Conservation (phyloP, 2,113 vertebrate genomes). For the Osmerus mordax region DNA sequence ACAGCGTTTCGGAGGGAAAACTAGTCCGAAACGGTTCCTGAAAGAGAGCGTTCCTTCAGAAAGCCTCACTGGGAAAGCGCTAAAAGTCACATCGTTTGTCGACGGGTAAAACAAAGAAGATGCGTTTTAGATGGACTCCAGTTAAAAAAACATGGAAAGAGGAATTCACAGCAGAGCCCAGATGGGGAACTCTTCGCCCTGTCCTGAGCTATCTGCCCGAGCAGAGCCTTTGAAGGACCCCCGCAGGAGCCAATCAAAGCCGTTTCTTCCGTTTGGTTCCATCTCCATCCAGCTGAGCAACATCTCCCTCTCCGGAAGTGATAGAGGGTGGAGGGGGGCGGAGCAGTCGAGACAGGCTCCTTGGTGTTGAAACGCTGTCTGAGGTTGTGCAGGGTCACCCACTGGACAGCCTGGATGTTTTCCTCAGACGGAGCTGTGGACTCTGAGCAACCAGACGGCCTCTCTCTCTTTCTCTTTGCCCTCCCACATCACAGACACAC, state of each 20-base stretch:
- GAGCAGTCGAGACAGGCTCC: conserved; percentile 31
- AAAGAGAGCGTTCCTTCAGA: neutral
- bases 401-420: conserved; percentile 17
- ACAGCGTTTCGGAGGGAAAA: neutral
- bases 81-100: neutral
- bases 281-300: conserved; percentile 48
- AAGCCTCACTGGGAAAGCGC: neutral
- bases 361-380: conserved; percentile 61
- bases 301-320: conserved; percentile 55
- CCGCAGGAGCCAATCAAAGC: conserved; percentile 18
- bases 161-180: too few relatives aligned
- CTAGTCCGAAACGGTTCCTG: neutral
- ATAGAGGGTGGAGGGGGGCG: conserved; percentile 47
- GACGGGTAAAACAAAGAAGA: neutral
- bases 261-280: conserved; percentile 44
- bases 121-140: neutral
- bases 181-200: too few relatives aligned
- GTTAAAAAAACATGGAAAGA: conserved; percentile 2
- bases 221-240: conserved; percentile 47
- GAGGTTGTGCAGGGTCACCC: conserved; percentile 53
- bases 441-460: conserved; percentile 42
- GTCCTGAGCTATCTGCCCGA: conserved; percentile 33
- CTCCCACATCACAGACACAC: conserved; percentile 26
- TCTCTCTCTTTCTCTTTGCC: conserved; percentile 46
- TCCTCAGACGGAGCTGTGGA: conserved; percentile 39